Evolutionary conservation across 2,888 invertebrate genomes (phyloP), one percentile per base, ranked within the genome.

Genomic region (Drosophila flavopinicola): DNA sequence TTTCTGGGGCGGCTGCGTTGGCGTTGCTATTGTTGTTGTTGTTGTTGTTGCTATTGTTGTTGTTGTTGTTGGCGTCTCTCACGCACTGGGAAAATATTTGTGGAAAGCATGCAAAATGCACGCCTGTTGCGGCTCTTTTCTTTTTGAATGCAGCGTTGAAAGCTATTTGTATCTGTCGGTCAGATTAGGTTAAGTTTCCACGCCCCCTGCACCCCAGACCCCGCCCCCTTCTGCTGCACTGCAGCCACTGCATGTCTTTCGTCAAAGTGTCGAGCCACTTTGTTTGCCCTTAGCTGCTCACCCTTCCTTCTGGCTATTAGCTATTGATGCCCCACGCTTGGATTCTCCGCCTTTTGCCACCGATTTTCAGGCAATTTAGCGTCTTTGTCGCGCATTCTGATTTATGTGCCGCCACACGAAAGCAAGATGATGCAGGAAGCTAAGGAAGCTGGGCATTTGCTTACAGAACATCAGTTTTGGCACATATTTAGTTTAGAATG

Each of bases 131-230:
- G 66, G 61, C 70, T 73, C 80, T 78, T 70, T 83, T 66, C 56
- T 61, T 75, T 77, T 84, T 76, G 75, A 76, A 76, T 84, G 75
- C 82, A 44, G 66, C 82, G 87, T 76, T 86, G 83, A 84, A 86
- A 84, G 83, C 83, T 82, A 84, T 84, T 84, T 84, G 84, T 84
- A 84, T 86, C 84, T 84, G 84, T 84, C 84, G 87, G 85, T 82
- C 78, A 86, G 83, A 86, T 86, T 85, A 76, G 87, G 85, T 85
- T 86, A 78, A 80, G 70, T 79, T 79, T 45, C 61, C 57, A 44
- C 49, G 41, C 52, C 57, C 44, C 68, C 41, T 27, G 30, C 48
- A 20, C 32, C 4, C 32, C 47, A 6, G 10, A 15, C 11, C 0
- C 32, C 11, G 32, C 32, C 9, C 32, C 35, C 61, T 52, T 72